Conservation (phyloP, 2,113 vertebrate species). For the Daphoenositta chrysoptera region DNA sequence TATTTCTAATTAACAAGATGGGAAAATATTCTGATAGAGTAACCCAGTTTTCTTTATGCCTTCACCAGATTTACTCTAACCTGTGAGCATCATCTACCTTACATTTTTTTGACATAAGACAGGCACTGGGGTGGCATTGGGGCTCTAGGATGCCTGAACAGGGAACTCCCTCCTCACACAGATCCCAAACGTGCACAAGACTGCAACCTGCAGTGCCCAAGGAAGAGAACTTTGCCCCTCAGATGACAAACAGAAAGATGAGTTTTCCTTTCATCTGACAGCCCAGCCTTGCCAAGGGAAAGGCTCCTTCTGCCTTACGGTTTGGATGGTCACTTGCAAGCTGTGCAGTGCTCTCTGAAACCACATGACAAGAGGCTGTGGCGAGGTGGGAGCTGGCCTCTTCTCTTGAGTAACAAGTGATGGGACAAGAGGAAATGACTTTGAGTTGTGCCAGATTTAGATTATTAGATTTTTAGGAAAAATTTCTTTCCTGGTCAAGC, state of each 20-base stretch:
- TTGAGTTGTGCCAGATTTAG: background rate
- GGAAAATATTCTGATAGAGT: background rate
- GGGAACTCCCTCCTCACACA: background rate
- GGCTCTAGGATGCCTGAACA: rapidly evolving
- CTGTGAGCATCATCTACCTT: background rate
- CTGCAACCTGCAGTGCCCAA: background rate
- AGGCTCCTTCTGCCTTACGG: background rate
- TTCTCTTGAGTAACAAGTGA: rapidly evolving
- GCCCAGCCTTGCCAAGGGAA: background rate
- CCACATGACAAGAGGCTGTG: background rate
- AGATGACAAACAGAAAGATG: background rate
- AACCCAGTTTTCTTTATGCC: background rate
- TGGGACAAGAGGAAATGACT: background rate
- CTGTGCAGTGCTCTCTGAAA: too few relatives aligned
- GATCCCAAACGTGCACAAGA: background rate
- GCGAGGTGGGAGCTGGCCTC: too few relatives aligned
- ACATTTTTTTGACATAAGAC: background rate
- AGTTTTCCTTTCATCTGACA: background rate
- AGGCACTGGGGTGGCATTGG: background rate
- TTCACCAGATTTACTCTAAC: background rate
- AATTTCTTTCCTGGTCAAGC: background rate
- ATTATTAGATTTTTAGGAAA: too few relatives aligned
- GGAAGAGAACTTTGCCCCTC: background rate
- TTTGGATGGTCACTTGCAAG: background rate
- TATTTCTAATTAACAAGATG: background rate